Percentiles rank a stretch among this genome's conserved stretches.
phyloP scores from a whole-genome alignment of 2,797 vertebrate genomes.

The Allobates femoralis region DNA sequence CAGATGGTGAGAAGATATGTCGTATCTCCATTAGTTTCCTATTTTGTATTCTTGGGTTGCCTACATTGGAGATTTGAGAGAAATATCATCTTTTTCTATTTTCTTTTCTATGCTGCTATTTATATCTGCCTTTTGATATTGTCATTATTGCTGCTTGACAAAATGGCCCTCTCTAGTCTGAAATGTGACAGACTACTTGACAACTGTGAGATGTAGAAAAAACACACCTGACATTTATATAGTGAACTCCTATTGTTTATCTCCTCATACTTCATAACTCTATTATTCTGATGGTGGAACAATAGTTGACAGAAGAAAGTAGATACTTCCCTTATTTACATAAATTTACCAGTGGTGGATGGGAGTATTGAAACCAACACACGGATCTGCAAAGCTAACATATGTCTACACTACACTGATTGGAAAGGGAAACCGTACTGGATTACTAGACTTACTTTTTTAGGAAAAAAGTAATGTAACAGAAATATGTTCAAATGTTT shows the following conservation, averaged over 20 bases:
- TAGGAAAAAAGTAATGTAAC: not conserved
- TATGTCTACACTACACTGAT: not conserved
- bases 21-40: not conserved
- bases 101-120: conserved; percentile 9
- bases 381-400: not conserved
- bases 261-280: conserved; percentile 40
- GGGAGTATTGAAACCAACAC: not conserved
- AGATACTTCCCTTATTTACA: conserved; percentile 35
- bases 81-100: conserved; percentile 9
- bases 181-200: conserved; percentile 45
- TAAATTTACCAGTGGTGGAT: conserved; percentile 8
- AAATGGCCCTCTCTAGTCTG: conserved; percentile 41
- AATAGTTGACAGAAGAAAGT: conserved; percentile 37
- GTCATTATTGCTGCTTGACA: conserved; percentile 35
- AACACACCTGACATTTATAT: conserved; percentile 52
- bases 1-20: not conserved
- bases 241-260: conserved; percentile 47
- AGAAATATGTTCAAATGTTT: no score
- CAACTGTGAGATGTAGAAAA: conserved; percentile 35
- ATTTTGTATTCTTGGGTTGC: conserved; percentile 11
- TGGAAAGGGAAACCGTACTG: not conserved
- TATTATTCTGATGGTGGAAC: conserved; percentile 34
- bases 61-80: not conserved
- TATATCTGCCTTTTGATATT: conserved; percentile 26
- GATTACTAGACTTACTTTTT: not conserved